Base-by-base conservation (phyloP, 2,888 invertebrate species). In the Melanargia galathea region DNA sequence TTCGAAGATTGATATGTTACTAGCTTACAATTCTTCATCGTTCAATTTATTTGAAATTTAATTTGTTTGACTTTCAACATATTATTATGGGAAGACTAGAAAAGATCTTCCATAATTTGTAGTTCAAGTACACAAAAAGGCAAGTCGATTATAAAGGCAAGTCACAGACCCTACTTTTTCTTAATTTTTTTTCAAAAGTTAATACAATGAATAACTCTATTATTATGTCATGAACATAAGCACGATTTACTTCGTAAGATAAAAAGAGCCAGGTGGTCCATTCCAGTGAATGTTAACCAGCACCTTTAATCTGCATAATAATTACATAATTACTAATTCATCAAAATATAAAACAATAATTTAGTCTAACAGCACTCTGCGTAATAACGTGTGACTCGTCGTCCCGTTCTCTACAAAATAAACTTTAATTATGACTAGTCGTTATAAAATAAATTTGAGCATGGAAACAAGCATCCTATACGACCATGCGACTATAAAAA, bases 381-480 rank as follows among this genome's bases (percentile, higher is more conserved):
- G 72, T 73, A 76, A 76, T 74, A 52, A 52, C 52, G 79, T 77
- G 80, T 79, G 80, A 81, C 81, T 78, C 74, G 71, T 75, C 72
- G 71, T 71, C 74, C 73, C 71, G 74, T 72, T 75, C 72, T 78
- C 79, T 80, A 82, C 80, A 82, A 83, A 43, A 86, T 83, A 86
- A 82, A 76, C 75, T 81, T 83, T 86, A 79, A 82, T 88, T 90
- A 90, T 91, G 91, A 91, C 91, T 91, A 91, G 90, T 78, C 83
- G 83, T 83, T 90, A 90, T 84, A 80, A 87, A 87, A 86, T 84
- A 86, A 84, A 83, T 88, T 90, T 90, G 90, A 90, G 91, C 91
- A 90, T 88, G 90, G 90, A 87, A 87, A 81, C 81, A 86, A 89
- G 90, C 88, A 75, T 83, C 83, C 83, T 86, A 88, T 78, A 82